phyloP scores from a whole-genome alignment of 2,113 vertebrate species.

The Trogon melanurus region DNA sequence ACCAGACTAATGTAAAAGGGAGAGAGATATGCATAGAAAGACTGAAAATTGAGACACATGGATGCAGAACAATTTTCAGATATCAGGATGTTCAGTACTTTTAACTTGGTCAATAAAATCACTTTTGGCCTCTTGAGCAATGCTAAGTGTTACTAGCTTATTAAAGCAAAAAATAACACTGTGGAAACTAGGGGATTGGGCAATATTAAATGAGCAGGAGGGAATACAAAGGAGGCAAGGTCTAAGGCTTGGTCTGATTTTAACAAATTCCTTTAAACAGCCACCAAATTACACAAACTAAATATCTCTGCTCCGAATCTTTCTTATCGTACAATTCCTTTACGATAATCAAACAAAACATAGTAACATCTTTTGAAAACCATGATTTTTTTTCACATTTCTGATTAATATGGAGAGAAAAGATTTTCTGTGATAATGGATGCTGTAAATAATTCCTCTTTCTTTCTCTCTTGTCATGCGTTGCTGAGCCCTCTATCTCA shows the following conservation, averaged over 20 bases:
- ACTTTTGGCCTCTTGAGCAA: neutral
- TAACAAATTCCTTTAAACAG: neutral
- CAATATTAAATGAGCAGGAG: neutral
- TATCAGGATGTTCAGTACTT: neutral
- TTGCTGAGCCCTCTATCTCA: neutral
- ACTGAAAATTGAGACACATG: neutral
- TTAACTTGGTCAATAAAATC: neutral
- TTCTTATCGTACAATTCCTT: neutral
- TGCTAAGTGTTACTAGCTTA: neutral
- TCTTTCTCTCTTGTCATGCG: neutral
- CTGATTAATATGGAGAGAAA: neutral
- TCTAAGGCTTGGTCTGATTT: neutral
- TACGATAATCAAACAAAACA: neutral
- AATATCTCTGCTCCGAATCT: neutral
- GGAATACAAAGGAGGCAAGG: neutral
- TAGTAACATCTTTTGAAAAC: neutral
- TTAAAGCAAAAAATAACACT: neutral
- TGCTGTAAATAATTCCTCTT: neutral
- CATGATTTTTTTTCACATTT: neutral
- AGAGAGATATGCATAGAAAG: accelerated
- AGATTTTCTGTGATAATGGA: neutral
- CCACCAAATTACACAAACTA: neutral
- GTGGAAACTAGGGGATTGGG: neutral
- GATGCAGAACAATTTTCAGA: neutral
- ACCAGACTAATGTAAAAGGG: neutral